phyloP scores from a whole-genome alignment of 2,797 vertebrate species.

The Myotis myotis region DNA sequence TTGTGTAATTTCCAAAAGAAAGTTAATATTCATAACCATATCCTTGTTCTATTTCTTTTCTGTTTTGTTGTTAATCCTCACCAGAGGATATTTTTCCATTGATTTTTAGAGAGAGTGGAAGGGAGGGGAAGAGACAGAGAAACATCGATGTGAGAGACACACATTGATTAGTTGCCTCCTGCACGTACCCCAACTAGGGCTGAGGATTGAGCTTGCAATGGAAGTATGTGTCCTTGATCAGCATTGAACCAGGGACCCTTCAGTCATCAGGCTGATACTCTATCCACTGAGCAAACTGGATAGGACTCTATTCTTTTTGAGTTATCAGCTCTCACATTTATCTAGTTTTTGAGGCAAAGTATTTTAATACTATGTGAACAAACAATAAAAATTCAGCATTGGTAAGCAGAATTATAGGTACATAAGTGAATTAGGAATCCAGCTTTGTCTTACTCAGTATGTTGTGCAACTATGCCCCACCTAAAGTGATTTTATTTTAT shows the following conservation, averaged over 20 bases:
- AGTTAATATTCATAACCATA: slow-evolving; percentile 56
- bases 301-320: slow-evolving; percentile 47
- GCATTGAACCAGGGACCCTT: no score
- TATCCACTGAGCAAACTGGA: no score
- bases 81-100: no score
- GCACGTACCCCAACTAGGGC: no score
- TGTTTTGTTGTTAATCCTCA: not conserved
- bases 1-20: slow-evolving; percentile 54
- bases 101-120: no score
- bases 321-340: slow-evolving; percentile 40
- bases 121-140: no score
- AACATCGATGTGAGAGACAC: no score
- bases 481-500: not conserved
- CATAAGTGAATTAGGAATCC: not conserved
- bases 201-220: no score
- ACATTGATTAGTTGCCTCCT: no score
- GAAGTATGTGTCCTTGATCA: no score
- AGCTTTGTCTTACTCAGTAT: not conserved
- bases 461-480: not conserved
- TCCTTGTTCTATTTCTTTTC: slow-evolving; percentile 58
- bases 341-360: slow-evolving; percentile 48
- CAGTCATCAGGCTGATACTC: no score
- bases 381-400: not conserved
- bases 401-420: not conserved
- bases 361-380: slow-evolving; percentile 46